Percentiles rank a stretch among this genome's conserved stretches.
Conservation (phyloP, 2,113 vertebrate species). For the Heterotis niloticus region DNA sequence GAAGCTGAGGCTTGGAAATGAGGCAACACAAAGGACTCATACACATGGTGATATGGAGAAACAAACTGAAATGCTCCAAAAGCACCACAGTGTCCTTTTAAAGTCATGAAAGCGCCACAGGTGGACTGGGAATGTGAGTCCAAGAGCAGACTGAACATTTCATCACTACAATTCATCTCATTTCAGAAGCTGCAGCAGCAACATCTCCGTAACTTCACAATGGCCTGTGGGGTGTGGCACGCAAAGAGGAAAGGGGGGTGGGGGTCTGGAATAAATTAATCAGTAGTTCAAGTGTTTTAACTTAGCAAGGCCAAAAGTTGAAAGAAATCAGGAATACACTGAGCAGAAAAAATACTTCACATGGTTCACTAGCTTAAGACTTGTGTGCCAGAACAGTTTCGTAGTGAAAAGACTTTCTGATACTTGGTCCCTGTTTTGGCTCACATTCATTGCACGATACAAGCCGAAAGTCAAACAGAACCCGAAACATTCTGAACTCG, state of each 20-base stretch:
- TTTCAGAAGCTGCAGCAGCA: background rate
- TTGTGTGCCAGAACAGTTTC: background rate
- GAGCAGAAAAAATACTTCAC: background rate
- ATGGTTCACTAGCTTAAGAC: background rate
- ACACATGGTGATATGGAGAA: background rate
- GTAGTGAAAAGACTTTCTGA: background rate
- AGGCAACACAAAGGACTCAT: too few relatives aligned
- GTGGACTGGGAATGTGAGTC: background rate
- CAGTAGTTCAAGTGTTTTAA: constrained; percentile 18
- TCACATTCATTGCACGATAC: background rate
- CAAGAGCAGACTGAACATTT: background rate
- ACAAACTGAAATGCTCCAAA: background rate
- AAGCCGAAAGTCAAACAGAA: too few relatives aligned
- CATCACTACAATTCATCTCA: background rate
- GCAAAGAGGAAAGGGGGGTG: too few relatives aligned
- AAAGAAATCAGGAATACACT: background rate
- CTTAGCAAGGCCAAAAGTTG: background rate
- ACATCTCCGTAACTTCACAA: background rate
- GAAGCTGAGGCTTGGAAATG: too few relatives aligned
- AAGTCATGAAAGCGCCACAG: background rate
- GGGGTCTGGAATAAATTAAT: background rate
- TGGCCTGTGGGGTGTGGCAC: background rate
- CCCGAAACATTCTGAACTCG: background rate
- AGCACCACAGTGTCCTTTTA: background rate
- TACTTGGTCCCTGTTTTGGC: background rate